Evolutionary conservation across 2,797 vertebrate genomes (phyloP).

Genomic region (Manis pentadactyla): DNA sequence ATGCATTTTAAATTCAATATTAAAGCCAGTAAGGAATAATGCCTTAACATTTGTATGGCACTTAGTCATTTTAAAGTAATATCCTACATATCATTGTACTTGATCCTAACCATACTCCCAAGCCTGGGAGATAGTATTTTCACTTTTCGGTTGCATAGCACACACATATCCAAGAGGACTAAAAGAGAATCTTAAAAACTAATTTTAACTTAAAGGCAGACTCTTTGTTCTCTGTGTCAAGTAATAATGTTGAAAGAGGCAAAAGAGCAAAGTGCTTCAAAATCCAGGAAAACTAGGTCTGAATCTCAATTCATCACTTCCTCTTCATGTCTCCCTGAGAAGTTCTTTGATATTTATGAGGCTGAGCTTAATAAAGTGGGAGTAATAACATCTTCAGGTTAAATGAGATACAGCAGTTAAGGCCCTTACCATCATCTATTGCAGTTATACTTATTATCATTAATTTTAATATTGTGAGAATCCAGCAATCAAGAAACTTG

Average conservation of each 20-base stretch:
- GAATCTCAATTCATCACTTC: neutral
- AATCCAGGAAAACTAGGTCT: constrained; percentile 10
- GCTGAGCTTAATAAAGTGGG: neutral
- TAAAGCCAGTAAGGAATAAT: constrained; percentile 28
- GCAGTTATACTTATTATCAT: neutral
- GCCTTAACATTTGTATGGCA: neutral
- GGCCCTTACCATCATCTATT: neutral
- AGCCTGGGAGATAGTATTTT: neutral
- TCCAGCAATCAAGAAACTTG: neutral
- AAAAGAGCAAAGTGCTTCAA: constrained; percentile 8
- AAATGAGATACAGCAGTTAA: neutral
- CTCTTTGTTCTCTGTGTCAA: constrained; percentile 23
- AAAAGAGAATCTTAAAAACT: neutral
- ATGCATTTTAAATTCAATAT: constrained; percentile 32
- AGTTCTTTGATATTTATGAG: neutral
- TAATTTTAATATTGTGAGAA: constrained; percentile 6
- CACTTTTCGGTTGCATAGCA: neutral
- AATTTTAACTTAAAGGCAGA: constrained; percentile 22
- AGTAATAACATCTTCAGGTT: constrained; percentile 25
- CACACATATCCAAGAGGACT: neutral
- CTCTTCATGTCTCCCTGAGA: neutral
- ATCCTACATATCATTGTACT: neutral
- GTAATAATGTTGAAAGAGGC: neutral
- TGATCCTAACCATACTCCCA: neutral
- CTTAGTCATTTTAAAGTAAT: constrained; percentile 8